A percentile compares a stretch with the other conserved stretches of the same genome.
phyloP scores from a whole-genome alignment of 1,140 invertebrate genomes.

The Tribolium madens region DNA sequence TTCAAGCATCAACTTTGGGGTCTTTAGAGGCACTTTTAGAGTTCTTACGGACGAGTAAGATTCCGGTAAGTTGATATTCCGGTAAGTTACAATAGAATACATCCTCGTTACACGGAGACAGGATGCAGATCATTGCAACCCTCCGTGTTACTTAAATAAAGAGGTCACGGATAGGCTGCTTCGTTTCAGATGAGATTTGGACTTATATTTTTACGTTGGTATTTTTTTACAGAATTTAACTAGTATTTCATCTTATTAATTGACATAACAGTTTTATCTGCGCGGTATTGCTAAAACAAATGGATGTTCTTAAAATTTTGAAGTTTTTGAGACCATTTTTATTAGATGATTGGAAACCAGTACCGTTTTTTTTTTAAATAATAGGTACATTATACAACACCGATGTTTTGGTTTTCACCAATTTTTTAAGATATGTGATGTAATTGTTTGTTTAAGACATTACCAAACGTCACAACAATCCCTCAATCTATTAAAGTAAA shows the following conservation, averaged over 20 bases:
- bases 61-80: constrained; percentile 81
- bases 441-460: no score
- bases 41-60: constrained; percentile 94
- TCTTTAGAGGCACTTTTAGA: constrained; percentile 97
- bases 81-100: constrained; percentile 42
- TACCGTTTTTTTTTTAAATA: no score
- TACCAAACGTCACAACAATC: no score
- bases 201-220: neutral
- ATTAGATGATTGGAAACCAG: no score
- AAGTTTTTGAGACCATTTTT: no score
- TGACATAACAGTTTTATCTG: neutral
- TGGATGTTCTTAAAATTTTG: no score
- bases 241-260: no score
- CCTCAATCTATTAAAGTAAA: no score
- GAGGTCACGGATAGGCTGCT: constrained; percentile 33
- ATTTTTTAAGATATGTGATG: no score
- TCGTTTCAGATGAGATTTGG: neutral
- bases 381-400: no score
- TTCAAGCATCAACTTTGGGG: constrained; percentile 98
- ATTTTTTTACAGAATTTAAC: neutral
- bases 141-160: constrained; percentile 41
- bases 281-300: no score
- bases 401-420: no score
- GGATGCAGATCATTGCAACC: constrained; percentile 48
- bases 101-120: constrained; percentile 44